phyloP scores from a whole-genome alignment of 1,140 invertebrate species.

The Lepidurus apus region DNA sequence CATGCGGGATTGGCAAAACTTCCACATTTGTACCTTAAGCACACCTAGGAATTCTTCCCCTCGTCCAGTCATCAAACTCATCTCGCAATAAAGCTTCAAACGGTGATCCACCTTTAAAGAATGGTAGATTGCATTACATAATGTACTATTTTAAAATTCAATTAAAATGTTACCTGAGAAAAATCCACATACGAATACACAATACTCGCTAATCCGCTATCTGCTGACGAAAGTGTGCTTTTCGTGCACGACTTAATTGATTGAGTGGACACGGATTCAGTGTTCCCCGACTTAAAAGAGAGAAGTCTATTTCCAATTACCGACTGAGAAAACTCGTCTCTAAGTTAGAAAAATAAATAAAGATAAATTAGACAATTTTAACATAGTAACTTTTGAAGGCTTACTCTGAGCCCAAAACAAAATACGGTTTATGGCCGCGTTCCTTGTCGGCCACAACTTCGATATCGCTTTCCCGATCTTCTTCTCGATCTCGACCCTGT shows the following conservation, averaged over 20 bases:
- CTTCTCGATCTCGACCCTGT: conserved; percentile 1
- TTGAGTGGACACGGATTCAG: conserved; percentile 20
- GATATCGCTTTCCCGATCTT: conserved; percentile 2
- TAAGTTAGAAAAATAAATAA: neutral
- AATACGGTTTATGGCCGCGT: neutral
- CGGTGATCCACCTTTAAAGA: conserved; percentile 28
- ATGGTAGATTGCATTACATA: neutral
- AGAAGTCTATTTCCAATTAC: neutral
- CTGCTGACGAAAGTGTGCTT: neutral
- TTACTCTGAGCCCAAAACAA: neutral
- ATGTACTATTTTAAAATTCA: neutral
- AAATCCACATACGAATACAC: conserved; percentile 26
- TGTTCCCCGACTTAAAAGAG: neutral
- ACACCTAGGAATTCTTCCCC: conserved; percentile 27
- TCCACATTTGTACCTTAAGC: neutral
- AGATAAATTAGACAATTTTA: neutral
- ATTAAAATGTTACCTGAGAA: neutral
- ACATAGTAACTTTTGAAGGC: neutral
- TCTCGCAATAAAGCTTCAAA: conserved; percentile 25
- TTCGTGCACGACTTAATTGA: conserved; percentile 6
- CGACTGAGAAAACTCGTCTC: conserved; percentile 22
- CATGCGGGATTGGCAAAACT: too few relatives aligned
- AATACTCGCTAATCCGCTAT: neutral
- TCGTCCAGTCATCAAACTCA: conserved; percentile 14
- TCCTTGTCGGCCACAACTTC: neutral